phyloP scores from a whole-genome alignment of 2,797 vertebrate species.

The Parauchenoglanis ngamensis region DNA sequence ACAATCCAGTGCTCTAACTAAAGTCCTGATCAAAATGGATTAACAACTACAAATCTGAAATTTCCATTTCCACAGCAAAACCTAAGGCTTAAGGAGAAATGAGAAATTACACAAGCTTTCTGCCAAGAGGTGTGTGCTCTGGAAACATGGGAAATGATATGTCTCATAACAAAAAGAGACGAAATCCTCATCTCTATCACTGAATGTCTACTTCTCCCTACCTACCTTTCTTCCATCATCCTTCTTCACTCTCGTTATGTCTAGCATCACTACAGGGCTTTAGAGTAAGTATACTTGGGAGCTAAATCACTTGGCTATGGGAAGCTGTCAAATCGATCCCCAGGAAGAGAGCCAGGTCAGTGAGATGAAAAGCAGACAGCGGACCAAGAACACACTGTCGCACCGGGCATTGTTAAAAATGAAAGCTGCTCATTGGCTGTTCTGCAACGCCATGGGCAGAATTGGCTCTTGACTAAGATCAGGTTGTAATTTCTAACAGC shows the following conservation, averaged over 20 bases:
- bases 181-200: constrained; percentile 18
- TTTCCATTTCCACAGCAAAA: constrained; percentile 17
- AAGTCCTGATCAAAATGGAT: constrained; percentile 17
- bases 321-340: constrained; percentile 62
- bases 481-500: constrained; percentile 8
- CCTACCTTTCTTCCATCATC: constrained; percentile 13
- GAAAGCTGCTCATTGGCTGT: constrained; percentile 36
- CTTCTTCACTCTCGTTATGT: constrained; percentile 18
- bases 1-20: not conserved
- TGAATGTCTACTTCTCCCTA: constrained; percentile 9
- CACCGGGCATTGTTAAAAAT: constrained; percentile 46
- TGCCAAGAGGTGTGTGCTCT: constrained; percentile 50
- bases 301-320: constrained; percentile 59
- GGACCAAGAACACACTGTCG: constrained; percentile 48
- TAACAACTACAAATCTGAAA: not conserved
- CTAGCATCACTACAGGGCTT: constrained; percentile 56
- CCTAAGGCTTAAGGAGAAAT: constrained; percentile 35
- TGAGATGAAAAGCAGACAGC: constrained; percentile 55
- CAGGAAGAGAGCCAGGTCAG: constrained; percentile 53
- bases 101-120: constrained; percentile 47
- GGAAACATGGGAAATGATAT: constrained; percentile 65
- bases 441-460: constrained; percentile 11
- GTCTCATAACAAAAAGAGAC: constrained; percentile 64
- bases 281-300: constrained; percentile 66
- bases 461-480: not conserved